Evolutionary conservation across 2,113 vertebrate genomes (phyloP).

Genomic region (Heterotilapia buettikoferi): DNA sequence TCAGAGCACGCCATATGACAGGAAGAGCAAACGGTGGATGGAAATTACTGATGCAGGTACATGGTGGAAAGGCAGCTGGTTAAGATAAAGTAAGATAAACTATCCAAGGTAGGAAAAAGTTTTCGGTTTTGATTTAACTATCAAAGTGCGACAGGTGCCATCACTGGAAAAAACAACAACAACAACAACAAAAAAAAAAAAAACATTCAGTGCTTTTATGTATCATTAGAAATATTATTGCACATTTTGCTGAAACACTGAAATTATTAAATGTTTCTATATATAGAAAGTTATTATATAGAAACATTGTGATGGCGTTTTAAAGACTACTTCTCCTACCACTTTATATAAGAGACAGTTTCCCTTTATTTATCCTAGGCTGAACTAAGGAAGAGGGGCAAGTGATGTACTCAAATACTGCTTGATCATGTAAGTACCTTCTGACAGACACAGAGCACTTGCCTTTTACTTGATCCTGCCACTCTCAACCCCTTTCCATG

Average conservation of each 20-base stretch:
- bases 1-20: not conserved
- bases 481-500: not conserved
- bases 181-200: not conserved
- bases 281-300: no score
- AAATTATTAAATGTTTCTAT: no score
- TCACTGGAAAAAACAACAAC: not conserved
- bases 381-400: not conserved
- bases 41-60: not conserved
- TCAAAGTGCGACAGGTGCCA: not conserved
- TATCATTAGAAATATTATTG: no score
- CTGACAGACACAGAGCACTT: constrained; percentile 6
- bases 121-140: not conserved
- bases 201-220: no score
- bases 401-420: not conserved
- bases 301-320: no score
- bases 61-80: not conserved
- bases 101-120: not conserved
- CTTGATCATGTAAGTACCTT: not conserved
- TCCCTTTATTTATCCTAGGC: not conserved
- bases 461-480: constrained; percentile 2
- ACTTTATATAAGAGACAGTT: not conserved
- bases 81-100: not conserved
- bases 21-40: not conserved
- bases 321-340: not conserved
- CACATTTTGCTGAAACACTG: no score